Evolutionary conservation across 1,140 invertebrate genomes (phyloP), one percentile per base, ranked within the genome.

Genomic region (Diorhabda sublineata): DNA sequence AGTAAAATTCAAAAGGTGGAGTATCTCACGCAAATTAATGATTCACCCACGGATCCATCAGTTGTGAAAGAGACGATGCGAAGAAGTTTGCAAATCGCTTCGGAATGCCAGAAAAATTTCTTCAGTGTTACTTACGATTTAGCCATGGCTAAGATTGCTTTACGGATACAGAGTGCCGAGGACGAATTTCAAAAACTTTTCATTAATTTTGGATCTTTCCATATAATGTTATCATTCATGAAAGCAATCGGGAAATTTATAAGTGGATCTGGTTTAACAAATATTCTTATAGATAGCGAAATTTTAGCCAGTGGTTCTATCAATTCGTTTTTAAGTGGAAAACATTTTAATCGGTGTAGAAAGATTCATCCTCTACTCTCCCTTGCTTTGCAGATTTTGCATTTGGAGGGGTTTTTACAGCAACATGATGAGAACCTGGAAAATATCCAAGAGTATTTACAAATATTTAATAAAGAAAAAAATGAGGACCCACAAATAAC

Each of bases 111-210:
- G 41, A 56, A 66, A 63, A 7, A n/a, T 58, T 69, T 60, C 43
- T 58, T 71, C n/a, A 58, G 45, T 47, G 79, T 81, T 2, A 77
- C 75, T 8, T 81, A 81, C 76, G 80, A 82, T 74, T 75, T 82
- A 69, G 76, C 75, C 42, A 81, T 80, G 58, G 81, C 80, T 5
- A 80, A 80, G 74, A 64, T 77, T 6, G 80, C 76, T 45, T 62
- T 76, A 42, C 71, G 76, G 68, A 79, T 82, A 69, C 80, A 83
- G 74, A 71, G 52, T 43, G 42, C 45, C 2, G 60, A 71, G 60
- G 56, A 45, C 2, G 42, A 58, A 44, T 70, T 66, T 45, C 67
- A 45, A 71, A 73, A 69, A 73, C 79, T 73, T 59, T 75, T 73
- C 69, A 81, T 71, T 77, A 58, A 26, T 26, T 26, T 26, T 26